A percentile compares a stretch with the other conserved stretches of the same genome.
These are phyloP conservation scores for Tinea semifulvella DNA, from an alignment of 2,888 invertebrate species.

Conservation along the genomic window DNA sequence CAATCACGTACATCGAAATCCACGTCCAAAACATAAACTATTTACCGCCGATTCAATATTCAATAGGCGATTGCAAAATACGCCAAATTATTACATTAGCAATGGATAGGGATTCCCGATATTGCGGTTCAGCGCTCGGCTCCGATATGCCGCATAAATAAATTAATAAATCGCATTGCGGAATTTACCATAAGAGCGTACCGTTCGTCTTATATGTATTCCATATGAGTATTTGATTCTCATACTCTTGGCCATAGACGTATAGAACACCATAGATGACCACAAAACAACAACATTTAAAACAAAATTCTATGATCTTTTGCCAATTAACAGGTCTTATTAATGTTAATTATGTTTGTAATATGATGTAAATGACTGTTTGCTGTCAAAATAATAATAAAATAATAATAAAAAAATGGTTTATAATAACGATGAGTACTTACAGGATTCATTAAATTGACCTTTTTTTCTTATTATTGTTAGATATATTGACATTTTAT, in stretches of 20 bases:
- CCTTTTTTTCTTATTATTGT: too few relatives aligned
- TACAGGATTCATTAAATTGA: too few relatives aligned
- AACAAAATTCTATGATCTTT: background rate
- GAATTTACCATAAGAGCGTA: conserved; percentile 65
- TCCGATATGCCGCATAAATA: conserved; percentile 65
- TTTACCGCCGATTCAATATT: conserved; percentile 64
- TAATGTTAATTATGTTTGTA: too few relatives aligned
- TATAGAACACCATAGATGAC: conserved; percentile 33
- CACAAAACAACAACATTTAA: background rate
- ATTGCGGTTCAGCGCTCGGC: conserved; percentile 63
- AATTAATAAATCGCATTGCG: conserved; percentile 67
- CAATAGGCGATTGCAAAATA: conserved; percentile 66
- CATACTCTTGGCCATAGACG: conserved; percentile 62
- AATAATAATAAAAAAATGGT: background rate
- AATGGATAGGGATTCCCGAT: conserved; percentile 65
- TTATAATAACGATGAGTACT: too few relatives aligned
- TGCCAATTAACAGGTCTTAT: too few relatives aligned
- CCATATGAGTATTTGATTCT: conserved; percentile 66
- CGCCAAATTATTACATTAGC: conserved; percentile 68
- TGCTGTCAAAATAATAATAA: too few relatives aligned
- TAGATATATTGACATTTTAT: too few relatives aligned
- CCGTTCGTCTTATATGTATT: conserved; percentile 63
- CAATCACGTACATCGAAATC: conserved; percentile 61
- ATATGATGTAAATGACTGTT: too few relatives aligned
- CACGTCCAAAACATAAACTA: conserved; percentile 63